Percentiles rank a stretch among this genome's conserved stretches.
These are phyloP conservation scores for Catharus minimus DNA, from an alignment of 2,113 vertebrate genomes.

Conservation along the genomic window DNA sequence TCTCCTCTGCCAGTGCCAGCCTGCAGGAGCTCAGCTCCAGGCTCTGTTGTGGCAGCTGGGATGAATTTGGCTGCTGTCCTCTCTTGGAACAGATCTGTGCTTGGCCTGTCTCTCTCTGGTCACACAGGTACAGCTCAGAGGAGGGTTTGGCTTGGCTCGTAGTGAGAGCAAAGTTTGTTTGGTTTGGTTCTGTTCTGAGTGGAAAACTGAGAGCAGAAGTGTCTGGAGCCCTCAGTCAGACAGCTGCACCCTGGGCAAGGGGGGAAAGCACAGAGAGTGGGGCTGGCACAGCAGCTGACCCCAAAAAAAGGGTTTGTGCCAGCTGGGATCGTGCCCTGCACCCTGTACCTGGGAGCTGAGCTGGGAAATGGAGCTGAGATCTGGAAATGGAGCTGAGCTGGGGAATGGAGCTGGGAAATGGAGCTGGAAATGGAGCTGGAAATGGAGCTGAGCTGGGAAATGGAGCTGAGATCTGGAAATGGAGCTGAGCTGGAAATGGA, in stretches of 20 bases:
- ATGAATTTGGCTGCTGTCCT: neutral
- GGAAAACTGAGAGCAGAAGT: neutral
- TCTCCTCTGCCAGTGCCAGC: neutral
- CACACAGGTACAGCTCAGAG: neutral
- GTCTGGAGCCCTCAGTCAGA: neutral
- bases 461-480: neutral
- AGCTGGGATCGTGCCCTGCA: neutral
- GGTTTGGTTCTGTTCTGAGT: neutral
- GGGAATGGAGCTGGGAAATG: too few species aligned
- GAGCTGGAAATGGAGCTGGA: too few species aligned
- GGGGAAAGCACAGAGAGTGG: fast-evolving
- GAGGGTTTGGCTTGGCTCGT: neutral
- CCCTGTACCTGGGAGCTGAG: neutral
- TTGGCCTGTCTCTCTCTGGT: neutral
- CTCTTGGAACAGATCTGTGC: neutral
- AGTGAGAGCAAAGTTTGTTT: neutral
- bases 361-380: too few species aligned
- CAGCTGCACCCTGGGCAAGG: neutral
- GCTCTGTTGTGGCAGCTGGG: neutral
- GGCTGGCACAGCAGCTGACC: neutral
- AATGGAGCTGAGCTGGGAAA: too few species aligned
- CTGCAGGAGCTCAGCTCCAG: neutral
- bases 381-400: too few species aligned
- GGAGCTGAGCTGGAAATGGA: neutral
- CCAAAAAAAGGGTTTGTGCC: neutral